These are phyloP conservation scores for Hemithea aestivaria DNA, from an alignment of 2,888 invertebrate species.

Conservation along the genomic window DNA sequence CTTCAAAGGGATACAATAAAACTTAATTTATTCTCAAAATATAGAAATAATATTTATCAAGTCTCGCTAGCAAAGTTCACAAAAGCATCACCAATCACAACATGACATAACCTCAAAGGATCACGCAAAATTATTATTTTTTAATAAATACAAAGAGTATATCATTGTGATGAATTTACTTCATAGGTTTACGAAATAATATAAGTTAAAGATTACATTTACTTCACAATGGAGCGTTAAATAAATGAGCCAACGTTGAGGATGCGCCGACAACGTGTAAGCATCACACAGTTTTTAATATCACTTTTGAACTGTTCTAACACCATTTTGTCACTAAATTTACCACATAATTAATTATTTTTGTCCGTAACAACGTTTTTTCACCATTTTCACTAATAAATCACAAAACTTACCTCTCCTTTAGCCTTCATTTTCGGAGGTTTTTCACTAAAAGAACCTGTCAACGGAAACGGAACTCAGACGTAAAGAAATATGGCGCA, in stretches of 20 bases:
- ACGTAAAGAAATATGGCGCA: constrained; percentile 48
- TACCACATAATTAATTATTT: constrained; percentile 1
- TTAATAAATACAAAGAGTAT: too few species aligned
- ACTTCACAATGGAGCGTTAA: background rate
- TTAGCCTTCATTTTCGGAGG: constrained; percentile 89
- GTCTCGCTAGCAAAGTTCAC: too few species aligned
- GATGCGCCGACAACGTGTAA: constrained; percentile 64
- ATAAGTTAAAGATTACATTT: too few species aligned
- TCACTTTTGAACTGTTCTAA: constrained; percentile 1
- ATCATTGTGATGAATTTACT: too few species aligned
- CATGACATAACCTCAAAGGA: constrained; percentile 62
- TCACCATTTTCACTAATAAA: constrained; percentile 29
- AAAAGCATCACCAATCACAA: constrained; percentile 40
- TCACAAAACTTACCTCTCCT: constrained; percentile 84
- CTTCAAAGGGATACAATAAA: too few species aligned
- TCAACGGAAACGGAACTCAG: constrained; percentile 70
- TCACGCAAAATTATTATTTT: background rate
- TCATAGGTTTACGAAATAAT: too few species aligned
- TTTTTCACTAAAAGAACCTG: constrained; percentile 71
- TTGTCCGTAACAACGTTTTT: background rate
- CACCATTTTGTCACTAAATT: background rate
- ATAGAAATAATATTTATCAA: too few species aligned
- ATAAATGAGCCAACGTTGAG: constrained; percentile 17
- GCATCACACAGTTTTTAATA: constrained; percentile 19
- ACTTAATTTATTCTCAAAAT: too few species aligned